Percentiles rank a stretch among this genome's conserved stretches.
Conservation (phyloP, 1,140 invertebrate genomes). For the Myzus persicae region DNA sequence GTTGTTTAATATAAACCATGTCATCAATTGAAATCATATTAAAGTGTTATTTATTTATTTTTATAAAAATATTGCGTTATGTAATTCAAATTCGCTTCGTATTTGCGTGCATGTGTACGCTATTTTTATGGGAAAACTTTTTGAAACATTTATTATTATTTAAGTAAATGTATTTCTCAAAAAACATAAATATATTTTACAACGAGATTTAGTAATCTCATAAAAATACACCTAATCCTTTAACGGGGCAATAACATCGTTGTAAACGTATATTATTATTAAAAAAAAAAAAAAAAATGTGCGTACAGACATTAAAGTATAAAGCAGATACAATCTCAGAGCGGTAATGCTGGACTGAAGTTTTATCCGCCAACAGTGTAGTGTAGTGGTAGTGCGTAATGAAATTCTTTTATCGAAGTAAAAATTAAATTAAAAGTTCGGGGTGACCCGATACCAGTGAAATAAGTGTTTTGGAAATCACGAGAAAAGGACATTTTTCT, state of each 20-base stretch:
- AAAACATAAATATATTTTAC: not conserved
- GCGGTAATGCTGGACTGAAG: not conserved
- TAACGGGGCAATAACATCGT: not conserved
- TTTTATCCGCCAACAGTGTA: not conserved
- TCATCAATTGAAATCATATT: constrained; percentile 18
- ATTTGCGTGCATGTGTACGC: not conserved
- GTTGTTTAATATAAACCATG: not conserved
- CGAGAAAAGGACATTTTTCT: constrained; percentile 16
- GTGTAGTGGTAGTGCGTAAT: not conserved
- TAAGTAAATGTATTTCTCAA: not conserved
- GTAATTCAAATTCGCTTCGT: not conserved
- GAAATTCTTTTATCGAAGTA: constrained; percentile 11
- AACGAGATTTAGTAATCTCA: not conserved
- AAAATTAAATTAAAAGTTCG: constrained; percentile 6
- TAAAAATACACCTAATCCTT: not conserved
- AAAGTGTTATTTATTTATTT: constrained; percentile 20
- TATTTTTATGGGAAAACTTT: constrained; percentile 16
- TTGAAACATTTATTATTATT: not conserved
- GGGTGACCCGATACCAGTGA: not conserved
- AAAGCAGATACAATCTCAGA: not conserved
- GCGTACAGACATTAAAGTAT: not conserved
- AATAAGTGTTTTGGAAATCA: not conserved
- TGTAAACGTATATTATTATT: constrained; percentile 17
- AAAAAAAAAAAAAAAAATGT: not conserved
- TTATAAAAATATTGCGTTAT: not conserved